Evolutionary conservation across 1,140 invertebrate species (phyloP).

Genomic region (Papilio aristodemus): DNA sequence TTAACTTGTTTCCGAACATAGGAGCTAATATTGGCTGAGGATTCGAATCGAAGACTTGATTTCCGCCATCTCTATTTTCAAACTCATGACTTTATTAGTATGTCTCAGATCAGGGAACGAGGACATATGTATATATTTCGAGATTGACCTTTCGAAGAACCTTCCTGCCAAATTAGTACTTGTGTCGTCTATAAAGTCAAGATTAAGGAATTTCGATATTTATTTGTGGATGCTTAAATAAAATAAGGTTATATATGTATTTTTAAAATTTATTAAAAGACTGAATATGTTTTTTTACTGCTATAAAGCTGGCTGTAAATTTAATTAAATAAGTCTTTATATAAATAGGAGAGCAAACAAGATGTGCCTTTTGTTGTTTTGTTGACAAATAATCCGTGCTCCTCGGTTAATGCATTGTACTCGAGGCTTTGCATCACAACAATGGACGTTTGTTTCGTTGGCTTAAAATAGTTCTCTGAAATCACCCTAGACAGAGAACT

Average conservation of each 20-base stretch:
- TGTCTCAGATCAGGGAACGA: too few species aligned
- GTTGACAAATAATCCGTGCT: slow-evolving; percentile 16
- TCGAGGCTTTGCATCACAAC: slow-evolving; percentile 11
- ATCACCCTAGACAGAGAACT: neutral
- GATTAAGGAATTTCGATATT: too few species aligned
- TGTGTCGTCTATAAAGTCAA: too few species aligned
- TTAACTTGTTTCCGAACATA: neutral
- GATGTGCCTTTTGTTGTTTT: slow-evolving; percentile 9
- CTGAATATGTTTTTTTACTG: neutral
- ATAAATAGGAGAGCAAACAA: slow-evolving; percentile 5
- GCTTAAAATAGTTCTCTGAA: slow-evolving; percentile 9
- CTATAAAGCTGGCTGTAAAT: neutral
- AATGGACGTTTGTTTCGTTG: slow-evolving; percentile 8
- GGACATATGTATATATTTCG: too few species aligned
- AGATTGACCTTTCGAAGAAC: too few species aligned
- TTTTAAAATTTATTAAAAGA: neutral
- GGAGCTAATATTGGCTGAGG: too few species aligned
- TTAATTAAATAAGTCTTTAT: neutral
- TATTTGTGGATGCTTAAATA: too few species aligned
- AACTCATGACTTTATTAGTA: too few species aligned
- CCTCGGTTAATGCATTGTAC: slow-evolving; percentile 18
- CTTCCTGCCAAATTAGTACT: too few species aligned
- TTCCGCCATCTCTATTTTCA: too few species aligned
- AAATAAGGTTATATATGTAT: too few species aligned
- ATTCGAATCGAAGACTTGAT: too few species aligned